Base-by-base conservation (phyloP, 2,113 vertebrate genomes). In the Lophotis ruficrista region DNA sequence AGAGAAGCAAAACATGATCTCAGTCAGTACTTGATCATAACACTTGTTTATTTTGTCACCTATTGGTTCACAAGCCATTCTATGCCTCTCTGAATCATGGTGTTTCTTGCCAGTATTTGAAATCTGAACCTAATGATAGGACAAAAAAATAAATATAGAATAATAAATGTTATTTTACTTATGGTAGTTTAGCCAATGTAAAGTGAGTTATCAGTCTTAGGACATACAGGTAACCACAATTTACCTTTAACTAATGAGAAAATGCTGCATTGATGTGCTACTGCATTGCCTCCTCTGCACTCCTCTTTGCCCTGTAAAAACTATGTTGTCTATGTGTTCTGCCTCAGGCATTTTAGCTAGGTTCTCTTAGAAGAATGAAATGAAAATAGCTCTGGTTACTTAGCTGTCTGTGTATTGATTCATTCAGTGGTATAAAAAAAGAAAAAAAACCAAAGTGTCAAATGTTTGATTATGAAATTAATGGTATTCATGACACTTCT, bases 401-500 rank as follows among this genome's bases (percentile, higher is more conserved):
- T 22, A 91, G 22, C 22, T 91, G 53, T 57, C 31, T 64, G 19
- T 57, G 61, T 35, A 41, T 4, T 82, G 43, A 81, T 60, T 93
- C 51, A 75, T 3, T 1, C 1, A 0, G 51, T n/a, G 20, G 8
- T 33, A 31, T 10, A 27, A 68, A 71, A 45, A 88, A 65, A 6
- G 56, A 24, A 65, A 30, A 60, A 13, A 23, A 6, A 2, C 6
- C 6, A 2, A 83, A 78, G 17, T 62, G 62, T 73, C 38, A 73
- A 69, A 64, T 48, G 8, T 78, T 92, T 71, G 30, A 9, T 89
- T 87, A 78, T 76, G 41, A 92, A 90, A 84, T 78, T 78, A 54
- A 38, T 7, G 7, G 72, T 68, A 57, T 53, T 87, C 6, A 1
- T 61, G 80, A 78, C 20, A 89, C 10, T 60, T 79, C 64, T 75